A percentile compares a stretch with the other conserved stretches of the same genome.
phyloP scores from a whole-genome alignment of 2,888 invertebrate species.

The Marronus borbonicus region DNA sequence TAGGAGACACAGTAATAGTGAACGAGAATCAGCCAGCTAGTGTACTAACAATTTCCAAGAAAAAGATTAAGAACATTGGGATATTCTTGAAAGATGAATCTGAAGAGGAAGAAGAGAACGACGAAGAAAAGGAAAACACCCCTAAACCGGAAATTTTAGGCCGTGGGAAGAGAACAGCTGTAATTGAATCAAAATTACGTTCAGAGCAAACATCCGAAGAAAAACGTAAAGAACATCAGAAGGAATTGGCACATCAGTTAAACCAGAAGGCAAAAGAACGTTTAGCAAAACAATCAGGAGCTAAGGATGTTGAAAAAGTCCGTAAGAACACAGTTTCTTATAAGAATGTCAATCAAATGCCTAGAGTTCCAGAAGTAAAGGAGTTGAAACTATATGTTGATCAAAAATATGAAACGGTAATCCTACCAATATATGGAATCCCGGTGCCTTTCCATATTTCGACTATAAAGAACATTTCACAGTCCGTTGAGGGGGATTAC shows the following conservation, averaged over 20 bases:
- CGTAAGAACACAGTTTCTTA: conserved; percentile 97
- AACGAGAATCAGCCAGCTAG: conserved; percentile 89
- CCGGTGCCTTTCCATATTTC: conserved; percentile 99
- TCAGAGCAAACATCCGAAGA: conserved; percentile 97
- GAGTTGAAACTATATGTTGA: conserved; percentile 97
- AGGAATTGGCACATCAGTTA: conserved; percentile 90
- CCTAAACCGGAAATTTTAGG: conserved; percentile 80
- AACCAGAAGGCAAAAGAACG: conserved; percentile 96
- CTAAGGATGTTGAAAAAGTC: conserved; percentile 90
- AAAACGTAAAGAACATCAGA: conserved; percentile 96
- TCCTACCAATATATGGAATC: conserved; percentile 95
- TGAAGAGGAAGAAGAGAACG: conserved; percentile 86
- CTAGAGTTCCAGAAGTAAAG: conserved; percentile 92
- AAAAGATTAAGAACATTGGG: conserved; percentile 95
- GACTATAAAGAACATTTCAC: conserved; percentile 98
- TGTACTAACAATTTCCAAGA: conserved; percentile 92
- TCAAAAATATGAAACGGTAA: conserved; percentile 98
- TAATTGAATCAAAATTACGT: conserved; percentile 93
- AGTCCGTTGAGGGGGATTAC: conserved; percentile 98
- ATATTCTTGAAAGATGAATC: conserved; percentile 95
- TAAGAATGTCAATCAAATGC: conserved; percentile 93
- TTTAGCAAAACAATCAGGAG: conserved; percentile 88
- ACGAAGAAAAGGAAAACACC: conserved; percentile 84
- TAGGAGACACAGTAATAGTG: conserved; percentile 97
- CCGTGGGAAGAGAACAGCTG: conserved; percentile 87